These are phyloP conservation scores for Lipophrys pholis DNA, from an alignment of 2,113 vertebrate species.

Conservation along the genomic window DNA sequence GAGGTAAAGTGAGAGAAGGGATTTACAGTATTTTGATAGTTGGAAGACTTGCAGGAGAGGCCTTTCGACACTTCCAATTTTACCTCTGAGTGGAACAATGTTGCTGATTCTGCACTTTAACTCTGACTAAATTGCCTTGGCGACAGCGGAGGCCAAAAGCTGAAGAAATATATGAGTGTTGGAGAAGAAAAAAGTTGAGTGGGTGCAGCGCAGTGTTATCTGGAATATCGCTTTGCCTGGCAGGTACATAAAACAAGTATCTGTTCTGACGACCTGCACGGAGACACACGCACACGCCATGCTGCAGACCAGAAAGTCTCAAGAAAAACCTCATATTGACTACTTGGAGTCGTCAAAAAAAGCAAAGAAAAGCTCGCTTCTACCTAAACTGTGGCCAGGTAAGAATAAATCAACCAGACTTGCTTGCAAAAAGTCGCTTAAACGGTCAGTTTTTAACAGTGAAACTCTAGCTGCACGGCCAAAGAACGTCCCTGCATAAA, in stretches of 20 bases:
- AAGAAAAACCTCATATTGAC: constrained; percentile 1
- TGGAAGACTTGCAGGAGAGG: constrained; percentile 52
- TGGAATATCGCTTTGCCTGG: constrained; percentile 78
- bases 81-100: constrained; percentile 68
- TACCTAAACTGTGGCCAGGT: too few relatives aligned
- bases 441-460: constrained; percentile 23
- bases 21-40: constrained; percentile 71
- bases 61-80: constrained; percentile 67
- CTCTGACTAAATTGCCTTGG: constrained; percentile 72
- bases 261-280: constrained; percentile 41
- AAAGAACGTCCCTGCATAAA: constrained; percentile 11
- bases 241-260: constrained; percentile 72
- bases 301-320: constrained; percentile 7
- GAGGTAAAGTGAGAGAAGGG: constrained; percentile 47
- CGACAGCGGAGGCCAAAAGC: constrained; percentile 66
- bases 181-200: constrained; percentile 70
- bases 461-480: neutral
- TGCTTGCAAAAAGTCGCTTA: constrained; percentile 4
- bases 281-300: constrained; percentile 34
- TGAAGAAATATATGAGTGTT: constrained; percentile 71
- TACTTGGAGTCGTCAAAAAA: constrained; percentile 7
- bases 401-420: too few relatives aligned
- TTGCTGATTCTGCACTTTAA: constrained; percentile 67
- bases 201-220: constrained; percentile 69
- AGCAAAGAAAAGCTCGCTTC: neutral